phyloP scores from a whole-genome alignment of 2,888 invertebrate species.

The Rotaria macrura region DNA sequence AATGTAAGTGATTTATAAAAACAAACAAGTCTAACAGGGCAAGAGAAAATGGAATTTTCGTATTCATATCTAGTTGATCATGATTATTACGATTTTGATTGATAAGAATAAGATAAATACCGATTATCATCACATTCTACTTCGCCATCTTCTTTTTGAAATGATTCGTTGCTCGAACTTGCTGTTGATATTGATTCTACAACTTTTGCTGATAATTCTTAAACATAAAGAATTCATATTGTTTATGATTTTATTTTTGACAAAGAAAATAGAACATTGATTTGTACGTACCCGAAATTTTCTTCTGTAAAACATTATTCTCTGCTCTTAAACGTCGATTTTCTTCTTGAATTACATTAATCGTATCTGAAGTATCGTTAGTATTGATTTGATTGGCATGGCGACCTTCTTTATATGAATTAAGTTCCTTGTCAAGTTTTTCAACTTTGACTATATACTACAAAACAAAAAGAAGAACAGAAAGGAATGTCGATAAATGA shows the following conservation, averaged over 20 bases:
- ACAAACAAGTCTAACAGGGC: too few relatives aligned
- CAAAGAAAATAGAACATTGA: not conserved
- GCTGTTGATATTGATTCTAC: not conserved
- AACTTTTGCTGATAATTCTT: not conserved
- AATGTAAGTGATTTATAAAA: not conserved
- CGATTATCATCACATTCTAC: not conserved
- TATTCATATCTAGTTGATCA: too few relatives aligned
- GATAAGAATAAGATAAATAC: not conserved
- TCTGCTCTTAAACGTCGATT: conserved; percentile 46
- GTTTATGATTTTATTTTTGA: not conserved
- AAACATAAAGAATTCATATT: not conserved
- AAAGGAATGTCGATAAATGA: not conserved
- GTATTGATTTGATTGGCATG: conserved; percentile 35
- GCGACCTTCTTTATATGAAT: conserved; percentile 40
- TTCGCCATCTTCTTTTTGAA: not conserved
- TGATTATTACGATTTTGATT: not conserved
- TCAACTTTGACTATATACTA: conserved; percentile 36
- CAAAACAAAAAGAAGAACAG: not conserved
- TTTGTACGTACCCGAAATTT: conserved; percentile 40
- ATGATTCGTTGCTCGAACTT: conserved; percentile 9
- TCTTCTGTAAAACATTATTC: conserved; percentile 47
- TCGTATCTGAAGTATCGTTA: not conserved
- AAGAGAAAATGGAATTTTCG: not conserved
- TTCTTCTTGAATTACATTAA: conserved; percentile 40
- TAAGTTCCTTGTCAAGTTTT: conserved; percentile 49